Evolutionary conservation across 2,113 vertebrate genomes (phyloP), one percentile per base, ranked within the genome.

Genomic region (Piliocolobus tephrosceles): DNA sequence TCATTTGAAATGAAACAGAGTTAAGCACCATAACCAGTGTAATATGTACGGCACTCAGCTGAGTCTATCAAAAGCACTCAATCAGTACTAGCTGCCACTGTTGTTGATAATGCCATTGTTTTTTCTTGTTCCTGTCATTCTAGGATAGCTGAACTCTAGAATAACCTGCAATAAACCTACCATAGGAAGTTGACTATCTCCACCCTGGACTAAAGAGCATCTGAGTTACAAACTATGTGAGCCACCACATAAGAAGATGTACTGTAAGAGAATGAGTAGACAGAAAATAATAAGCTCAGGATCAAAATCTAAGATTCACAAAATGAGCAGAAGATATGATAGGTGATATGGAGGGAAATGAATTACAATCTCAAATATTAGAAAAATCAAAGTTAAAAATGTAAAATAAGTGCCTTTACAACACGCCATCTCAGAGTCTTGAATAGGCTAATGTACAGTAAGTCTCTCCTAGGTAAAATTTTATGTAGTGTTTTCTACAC

Each of bases 341-440:
- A 88, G 27, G 6, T 14, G 6, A 61, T 57, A 47, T n/a, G 45
- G 79, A 4, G 45, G 72, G 66, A 94, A 82, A 58, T 91, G 40
- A 52, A 3, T 84, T 78, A 22, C 27, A 10, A 30, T 90, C 66
- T 79, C 32, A 90, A 86, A 57, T 75, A 79, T 27, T 52, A 23
- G 6, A 85, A 75, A 81, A 95, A 17, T 80, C 80, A 90, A 91
- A 45, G 79, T 47, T 23, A 76, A 92, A 94, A 92, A 84, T 30
- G 30, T 72, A 58, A 91, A 70, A 75, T 80, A 85, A 73, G 25
- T 73, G 73, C 23, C n/a, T 80, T 92, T 85, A 55, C 27, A 45
- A 38, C 38, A 83, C 25, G 57, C n/a, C 45, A 52, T 47, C 27
- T 86, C 55, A 95, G 76, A 88, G 57, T 95, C 85, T 90, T 86